Percentiles rank a stretch among this genome's conserved stretches.
Evolutionary conservation across 2,888 invertebrate species (phyloP).

Genomic region (Lutraria lutraria): DNA sequence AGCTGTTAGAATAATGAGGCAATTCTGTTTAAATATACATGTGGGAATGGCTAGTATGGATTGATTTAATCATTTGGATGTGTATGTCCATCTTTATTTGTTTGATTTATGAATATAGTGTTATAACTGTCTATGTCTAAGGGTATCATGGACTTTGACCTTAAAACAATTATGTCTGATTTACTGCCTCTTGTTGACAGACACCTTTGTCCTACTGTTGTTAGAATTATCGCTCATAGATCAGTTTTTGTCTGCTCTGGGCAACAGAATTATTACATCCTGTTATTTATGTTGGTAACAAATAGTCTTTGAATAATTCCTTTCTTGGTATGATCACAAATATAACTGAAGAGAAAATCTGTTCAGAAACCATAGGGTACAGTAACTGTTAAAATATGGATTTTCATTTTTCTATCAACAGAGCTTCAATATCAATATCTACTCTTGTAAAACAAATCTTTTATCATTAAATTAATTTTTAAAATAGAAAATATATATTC

Average conservation of each 20-base stretch:
- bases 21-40: constrained; percentile 19
- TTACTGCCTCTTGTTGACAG: not conserved
- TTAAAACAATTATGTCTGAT: not conserved
- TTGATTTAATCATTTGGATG: constrained; percentile 9
- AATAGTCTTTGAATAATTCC: not conserved
- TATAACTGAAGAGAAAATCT: not conserved
- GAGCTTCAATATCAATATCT: no score
- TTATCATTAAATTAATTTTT: no score
- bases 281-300: not conserved
- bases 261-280: not conserved
- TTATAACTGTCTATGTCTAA: not conserved
- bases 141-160: not conserved
- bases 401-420: no score
- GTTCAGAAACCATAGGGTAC: not conserved
- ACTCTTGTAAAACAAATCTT: no score
- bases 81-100: constrained; percentile 5
- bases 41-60: constrained; percentile 1
- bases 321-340: not conserved
- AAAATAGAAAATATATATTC: no score
- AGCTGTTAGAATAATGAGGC: not conserved
- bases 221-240: not conserved
- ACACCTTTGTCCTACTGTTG: not conserved
- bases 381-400: no score
- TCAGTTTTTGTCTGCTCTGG: not conserved
- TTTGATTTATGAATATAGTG: constrained; percentile 1